Evolutionary conservation across 2,797 vertebrate genomes (phyloP).

Genomic region (Eurystomus glaucurus): DNA sequence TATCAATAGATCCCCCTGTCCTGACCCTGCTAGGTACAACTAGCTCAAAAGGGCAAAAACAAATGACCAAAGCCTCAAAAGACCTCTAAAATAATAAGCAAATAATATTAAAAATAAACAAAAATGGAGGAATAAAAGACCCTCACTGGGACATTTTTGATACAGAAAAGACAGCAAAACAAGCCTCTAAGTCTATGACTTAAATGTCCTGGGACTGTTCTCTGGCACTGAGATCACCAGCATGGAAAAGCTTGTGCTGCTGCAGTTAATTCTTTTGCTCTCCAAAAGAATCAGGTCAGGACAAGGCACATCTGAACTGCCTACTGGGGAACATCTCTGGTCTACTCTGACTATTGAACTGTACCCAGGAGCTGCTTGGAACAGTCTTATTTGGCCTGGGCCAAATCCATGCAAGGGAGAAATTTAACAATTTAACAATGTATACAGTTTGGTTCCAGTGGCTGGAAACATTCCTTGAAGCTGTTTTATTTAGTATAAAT

Average conservation of each 20-base stretch:
- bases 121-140: not conserved
- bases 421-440: not conserved
- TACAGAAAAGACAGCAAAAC: not conserved
- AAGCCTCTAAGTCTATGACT: not conserved
- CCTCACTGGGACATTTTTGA: not conserved
- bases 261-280: not conserved
- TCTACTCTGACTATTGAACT: not conserved
- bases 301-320: not conserved
- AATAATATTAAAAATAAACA: not conserved
- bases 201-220: not conserved
- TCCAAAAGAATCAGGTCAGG: not conserved
- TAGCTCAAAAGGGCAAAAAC: not conserved
- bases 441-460: not conserved
- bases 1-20: not conserved
- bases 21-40: not conserved
- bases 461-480: not conserved
- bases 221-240: not conserved
- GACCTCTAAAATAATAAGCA: not conserved
- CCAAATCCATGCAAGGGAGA: not conserved
- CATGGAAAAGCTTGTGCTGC: not conserved
- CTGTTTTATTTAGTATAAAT: not conserved
- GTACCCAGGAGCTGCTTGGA: not conserved
- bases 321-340: not conserved
- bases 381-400: not conserved
- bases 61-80: not conserved